Base-by-base conservation (phyloP, 2,113 vertebrate genomes). In the Fregetta grallaria region DNA sequence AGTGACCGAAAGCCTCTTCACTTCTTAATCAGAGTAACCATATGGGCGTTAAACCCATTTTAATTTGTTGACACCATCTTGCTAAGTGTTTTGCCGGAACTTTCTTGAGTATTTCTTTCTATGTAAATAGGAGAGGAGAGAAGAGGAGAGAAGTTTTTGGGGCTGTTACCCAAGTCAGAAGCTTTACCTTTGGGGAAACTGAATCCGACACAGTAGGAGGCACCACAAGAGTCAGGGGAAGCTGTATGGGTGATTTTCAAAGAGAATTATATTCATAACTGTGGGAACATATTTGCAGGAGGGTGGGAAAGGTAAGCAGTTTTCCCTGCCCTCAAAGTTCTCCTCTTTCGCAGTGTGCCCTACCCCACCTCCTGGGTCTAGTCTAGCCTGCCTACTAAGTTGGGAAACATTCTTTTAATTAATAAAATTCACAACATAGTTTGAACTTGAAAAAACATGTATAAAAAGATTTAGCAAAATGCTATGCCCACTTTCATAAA, bases 341-440 rank as follows among this genome's bases (percentile, higher is more conserved):
- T 91, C 52, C 86, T 80, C 88, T 79, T 45, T 84, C 6, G 1
- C 47, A 29, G 63, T 7, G 65, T 23, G 89, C 95, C 89, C 92
- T 97, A 73, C 97, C 96, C 92, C 89, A 65, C 53, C 89, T 95
- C 55, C 84, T 77, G 88, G 92, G 78, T 91, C 90, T 87, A 59
- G 53, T 63, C 84, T 81, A 94, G 92, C 88, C 89, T 94, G 94
- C 82, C 87, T 67, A 34, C 91, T 83, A 34, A 76, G 88, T 53
- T 97, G 94, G 80, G 95, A 97, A 96, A 95, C 73, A 92, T 90
- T 91, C 85, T 85, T 91, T 74, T 95, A 86, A 91, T 90, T 96
- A 96, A 95, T 71, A 92, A 93, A 96, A 96, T 95, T 95, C 95
- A 86, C 63, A 90, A 7, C 68, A 88, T 82, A 91, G 82, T 4